Percentiles rank a stretch among this genome's conserved stretches.
Conservation (phyloP, 2,797 vertebrate genomes). For the Poecilia gillii region DNA sequence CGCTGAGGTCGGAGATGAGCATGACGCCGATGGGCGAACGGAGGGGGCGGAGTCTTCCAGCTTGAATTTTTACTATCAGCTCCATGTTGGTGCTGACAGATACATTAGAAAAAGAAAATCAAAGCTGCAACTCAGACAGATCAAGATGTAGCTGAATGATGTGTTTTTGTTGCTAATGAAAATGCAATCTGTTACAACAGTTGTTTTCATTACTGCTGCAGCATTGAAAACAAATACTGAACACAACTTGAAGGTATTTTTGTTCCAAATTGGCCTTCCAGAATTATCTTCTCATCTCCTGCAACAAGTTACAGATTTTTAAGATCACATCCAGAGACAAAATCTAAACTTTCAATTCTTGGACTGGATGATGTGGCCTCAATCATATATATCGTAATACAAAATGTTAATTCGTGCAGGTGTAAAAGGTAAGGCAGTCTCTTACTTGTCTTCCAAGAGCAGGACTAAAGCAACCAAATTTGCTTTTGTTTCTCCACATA, state of each 20-base stretch:
- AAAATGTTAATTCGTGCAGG: background rate
- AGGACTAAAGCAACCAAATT: background rate
- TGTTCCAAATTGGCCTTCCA: background rate
- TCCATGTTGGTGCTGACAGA: background rate
- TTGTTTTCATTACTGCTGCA: background rate
- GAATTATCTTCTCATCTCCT: background rate
- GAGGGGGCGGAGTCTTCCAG: no score
- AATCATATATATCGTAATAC: background rate
- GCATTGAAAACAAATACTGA: background rate
- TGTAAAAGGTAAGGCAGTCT: background rate
- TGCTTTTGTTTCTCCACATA: background rate
- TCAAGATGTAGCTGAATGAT: background rate
- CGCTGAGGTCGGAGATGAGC: no score
- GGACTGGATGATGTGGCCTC: background rate
- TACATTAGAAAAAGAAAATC: background rate
- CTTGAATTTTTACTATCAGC: no score
- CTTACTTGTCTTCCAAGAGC: background rate
- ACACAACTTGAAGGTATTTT: background rate
- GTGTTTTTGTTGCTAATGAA: background rate
- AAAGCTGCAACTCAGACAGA: background rate
- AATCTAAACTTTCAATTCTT: background rate
- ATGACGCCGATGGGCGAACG: no score
- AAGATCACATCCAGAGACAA: background rate
- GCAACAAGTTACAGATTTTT: background rate
- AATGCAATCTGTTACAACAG: background rate